Evolutionary conservation across 2,888 invertebrate genomes (phyloP).

Genomic region (Eilema caniola): DNA sequence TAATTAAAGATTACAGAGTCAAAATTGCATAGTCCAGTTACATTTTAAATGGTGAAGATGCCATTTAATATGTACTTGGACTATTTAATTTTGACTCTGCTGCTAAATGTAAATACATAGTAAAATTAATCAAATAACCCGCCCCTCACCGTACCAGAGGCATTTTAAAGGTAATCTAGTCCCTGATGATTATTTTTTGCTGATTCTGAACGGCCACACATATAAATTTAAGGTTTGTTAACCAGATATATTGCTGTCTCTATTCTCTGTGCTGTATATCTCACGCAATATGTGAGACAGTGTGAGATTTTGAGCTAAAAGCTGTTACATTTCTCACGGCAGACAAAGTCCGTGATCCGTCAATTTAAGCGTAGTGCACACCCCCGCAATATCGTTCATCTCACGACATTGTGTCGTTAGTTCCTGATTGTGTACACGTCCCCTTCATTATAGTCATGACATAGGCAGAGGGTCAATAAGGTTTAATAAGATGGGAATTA

Average conservation of each 20-base stretch:
- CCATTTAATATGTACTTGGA: too few relatives aligned
- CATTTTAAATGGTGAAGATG: too few relatives aligned
- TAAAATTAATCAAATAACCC: too few relatives aligned
- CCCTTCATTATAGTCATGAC: conserved; percentile 15
- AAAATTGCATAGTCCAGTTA: too few relatives aligned
- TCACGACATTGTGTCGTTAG: conserved; percentile 13
- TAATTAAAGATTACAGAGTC: too few relatives aligned
- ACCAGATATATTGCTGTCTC: background rate
- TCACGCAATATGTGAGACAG: background rate
- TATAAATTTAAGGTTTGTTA: background rate
- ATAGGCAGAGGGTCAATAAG: conserved; percentile 6
- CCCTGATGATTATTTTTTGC: too few relatives aligned
- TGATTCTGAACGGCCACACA: too few relatives aligned
- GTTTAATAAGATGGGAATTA: conserved; percentile 15
- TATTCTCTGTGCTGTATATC: background rate
- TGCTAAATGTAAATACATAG: too few relatives aligned
- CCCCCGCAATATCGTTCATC: conserved; percentile 40
- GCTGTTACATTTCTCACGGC: conserved; percentile 15
- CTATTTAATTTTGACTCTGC: too few relatives aligned
- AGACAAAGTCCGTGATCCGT: conserved; percentile 25
- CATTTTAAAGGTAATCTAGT: too few relatives aligned
- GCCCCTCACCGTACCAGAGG: too few relatives aligned
- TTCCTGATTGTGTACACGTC: conserved; percentile 12
- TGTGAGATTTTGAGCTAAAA: conserved; percentile 1
- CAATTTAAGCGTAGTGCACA: conserved; percentile 37